Base-by-base conservation (phyloP, 2,888 invertebrate genomes). In the Tolmerus cingulatus region DNA sequence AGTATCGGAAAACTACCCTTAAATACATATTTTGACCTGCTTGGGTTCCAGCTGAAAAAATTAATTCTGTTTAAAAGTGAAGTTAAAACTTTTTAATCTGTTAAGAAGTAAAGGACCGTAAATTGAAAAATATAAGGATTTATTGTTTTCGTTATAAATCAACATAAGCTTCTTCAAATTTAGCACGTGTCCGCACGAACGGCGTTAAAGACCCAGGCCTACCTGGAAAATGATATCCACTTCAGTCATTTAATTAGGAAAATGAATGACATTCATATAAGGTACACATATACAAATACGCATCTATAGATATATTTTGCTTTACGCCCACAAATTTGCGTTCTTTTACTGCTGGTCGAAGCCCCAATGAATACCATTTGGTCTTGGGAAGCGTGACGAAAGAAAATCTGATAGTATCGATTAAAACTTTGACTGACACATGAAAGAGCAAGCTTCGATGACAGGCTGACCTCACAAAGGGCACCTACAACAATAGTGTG, bases 391-490 rank as follows among this genome's bases (percentile, higher is more conserved):
- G 40, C 43, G 78, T 78, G 78, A 37, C 34, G n/a, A 19, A 78
- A 43, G 78, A 78, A 78, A 78, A 78, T 78, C 78, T 78, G 78
- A 78, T 78, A 43, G 37, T 78, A 78, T 78, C 78, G 78, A 78
- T 78, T 78, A 78, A 78, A 78, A 40, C 43, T 43, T 78, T 78
- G 78, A 78, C 43, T 78, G 78, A 78, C 78, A 40, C 78, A 43
- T 78, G 43, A 78, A 78, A 78, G 23, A 23, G 78, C 37, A 66
- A 27, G 66, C 23, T 19, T 66, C n/a, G n/a, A 51, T 51, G 51
- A n/a, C 51, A 51, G 66, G 66, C 27, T 66, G 66, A 66, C 66
- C 66, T 23, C 9, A 66, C 66, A 66, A 27, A 66, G 12, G 66
- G 12, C 9, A 27, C 27, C 66, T 66, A 19, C 66, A 19, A 23